These are phyloP conservation scores for Drosophila bipectinata DNA, from an alignment of 1,140 invertebrate genomes.

Conservation along the genomic window DNA sequence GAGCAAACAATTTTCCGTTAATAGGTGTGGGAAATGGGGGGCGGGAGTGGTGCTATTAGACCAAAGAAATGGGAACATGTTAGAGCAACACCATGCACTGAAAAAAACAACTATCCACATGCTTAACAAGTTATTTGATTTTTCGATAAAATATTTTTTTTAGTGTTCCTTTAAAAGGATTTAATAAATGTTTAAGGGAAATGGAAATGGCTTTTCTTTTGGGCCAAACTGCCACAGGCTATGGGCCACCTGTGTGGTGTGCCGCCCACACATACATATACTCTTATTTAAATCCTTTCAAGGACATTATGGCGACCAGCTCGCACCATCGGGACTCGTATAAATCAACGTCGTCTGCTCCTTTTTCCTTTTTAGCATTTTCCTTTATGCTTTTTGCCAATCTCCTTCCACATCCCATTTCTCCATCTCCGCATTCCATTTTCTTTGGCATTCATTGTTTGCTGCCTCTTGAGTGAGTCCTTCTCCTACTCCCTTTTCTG, in stretches of 20 bases:
- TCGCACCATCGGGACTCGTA: conserved; percentile 21
- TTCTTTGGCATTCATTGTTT: conserved; percentile 13
- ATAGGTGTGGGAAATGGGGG: conserved; percentile 18
- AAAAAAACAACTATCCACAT: too few relatives aligned
- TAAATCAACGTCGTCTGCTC: conserved; percentile 65
- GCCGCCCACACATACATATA: conserved; percentile 10
- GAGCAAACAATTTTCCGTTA: conserved; percentile 26
- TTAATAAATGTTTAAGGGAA: conserved; percentile 10
- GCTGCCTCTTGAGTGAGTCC: not conserved
- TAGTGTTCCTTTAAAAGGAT: not conserved
- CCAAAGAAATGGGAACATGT: conserved; percentile 37
- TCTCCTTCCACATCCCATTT: not conserved
- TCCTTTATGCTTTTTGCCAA: not conserved
- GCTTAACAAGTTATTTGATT: not conserved
- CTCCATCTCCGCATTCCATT: too few relatives aligned
- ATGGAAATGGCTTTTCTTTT: conserved; percentile 29
- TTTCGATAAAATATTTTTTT: not conserved
- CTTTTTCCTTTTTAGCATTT: conserved; percentile 28
- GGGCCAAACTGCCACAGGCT: conserved; percentile 43
- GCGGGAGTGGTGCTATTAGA: not conserved
- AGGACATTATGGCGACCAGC: conserved; percentile 53
- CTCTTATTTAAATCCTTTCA: conserved; percentile 44
- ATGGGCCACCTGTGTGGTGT: conserved; percentile 67
- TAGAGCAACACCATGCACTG: too few relatives aligned
- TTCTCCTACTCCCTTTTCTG: conserved; percentile 29